These are phyloP conservation scores for Lasaia peninsularis DNA, from an alignment of 1,140 invertebrate species.

Conservation along the genomic window DNA sequence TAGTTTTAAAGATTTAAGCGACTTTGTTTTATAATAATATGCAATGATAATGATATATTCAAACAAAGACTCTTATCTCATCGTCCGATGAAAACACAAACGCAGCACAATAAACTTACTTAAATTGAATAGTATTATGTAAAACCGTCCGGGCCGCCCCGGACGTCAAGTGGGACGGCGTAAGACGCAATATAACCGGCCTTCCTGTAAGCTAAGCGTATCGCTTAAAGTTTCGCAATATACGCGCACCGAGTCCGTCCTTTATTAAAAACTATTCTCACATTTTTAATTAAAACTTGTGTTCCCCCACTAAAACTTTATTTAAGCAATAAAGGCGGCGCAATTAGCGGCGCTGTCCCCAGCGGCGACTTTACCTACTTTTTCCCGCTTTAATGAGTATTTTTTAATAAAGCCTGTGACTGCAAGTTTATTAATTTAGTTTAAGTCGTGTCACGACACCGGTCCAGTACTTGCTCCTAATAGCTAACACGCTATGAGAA, in stretches of 20 bases:
- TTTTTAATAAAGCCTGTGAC: conserved; percentile 75
- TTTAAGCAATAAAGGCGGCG: conserved; percentile 77
- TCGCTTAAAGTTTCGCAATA: conserved; percentile 76
- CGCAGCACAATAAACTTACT: neutral
- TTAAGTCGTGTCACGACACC: conserved; percentile 69
- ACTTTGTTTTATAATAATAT: no score
- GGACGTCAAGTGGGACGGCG: conserved; percentile 18
- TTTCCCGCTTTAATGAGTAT: conserved; percentile 75
- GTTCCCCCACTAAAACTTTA: conserved; percentile 77
- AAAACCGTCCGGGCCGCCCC: conserved; percentile 17
- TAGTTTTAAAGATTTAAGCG: no score
- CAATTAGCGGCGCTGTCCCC: conserved; percentile 76
- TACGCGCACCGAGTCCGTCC: conserved; percentile 70
- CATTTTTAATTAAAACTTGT: conserved; percentile 78
- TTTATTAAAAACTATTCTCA: conserved; percentile 78
- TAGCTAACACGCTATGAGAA: conserved; percentile 32
- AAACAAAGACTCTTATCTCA: no score
- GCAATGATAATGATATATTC: no score
- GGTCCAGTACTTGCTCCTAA: conserved; percentile 32
- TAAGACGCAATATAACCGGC: conserved; percentile 58
- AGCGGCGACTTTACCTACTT: conserved; percentile 75
- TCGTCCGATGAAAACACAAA: no score
- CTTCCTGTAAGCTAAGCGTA: conserved; percentile 70
- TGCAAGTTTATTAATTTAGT: conserved; percentile 77
- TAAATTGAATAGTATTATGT: conserved; percentile 8